A percentile compares a stretch with the other conserved stretches of the same genome.
These are phyloP conservation scores for Triops cancriformis DNA, from an alignment of 1,140 invertebrate species.

Conservation along the genomic window DNA sequence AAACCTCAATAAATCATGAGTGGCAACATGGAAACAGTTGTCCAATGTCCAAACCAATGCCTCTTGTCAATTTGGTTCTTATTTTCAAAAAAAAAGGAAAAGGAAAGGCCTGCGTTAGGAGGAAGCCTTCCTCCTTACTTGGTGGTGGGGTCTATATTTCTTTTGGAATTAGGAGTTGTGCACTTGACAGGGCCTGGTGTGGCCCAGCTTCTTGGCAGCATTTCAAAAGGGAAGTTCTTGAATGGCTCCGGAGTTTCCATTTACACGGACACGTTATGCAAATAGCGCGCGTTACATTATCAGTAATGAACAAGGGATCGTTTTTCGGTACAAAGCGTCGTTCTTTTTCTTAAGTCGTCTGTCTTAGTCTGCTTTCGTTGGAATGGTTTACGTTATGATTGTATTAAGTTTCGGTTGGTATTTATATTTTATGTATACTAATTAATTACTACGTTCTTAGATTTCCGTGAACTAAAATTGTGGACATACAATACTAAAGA, in stretches of 20 bases:
- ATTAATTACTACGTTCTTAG: no score
- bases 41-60: background rate
- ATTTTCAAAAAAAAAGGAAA: background rate
- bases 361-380: no score
- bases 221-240: background rate
- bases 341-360: no score
- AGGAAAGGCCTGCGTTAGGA: background rate
- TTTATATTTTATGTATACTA: no score
- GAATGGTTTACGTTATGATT: no score
- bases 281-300: background rate
- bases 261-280: background rate
- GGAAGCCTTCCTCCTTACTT: background rate
- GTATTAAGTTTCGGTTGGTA: no score
- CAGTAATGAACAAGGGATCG: background rate
- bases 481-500: no score
- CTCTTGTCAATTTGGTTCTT: background rate
- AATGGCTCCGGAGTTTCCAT: slow-evolving; percentile 1
- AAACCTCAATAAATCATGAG: background rate
- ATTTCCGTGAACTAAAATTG: no score
- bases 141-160: background rate
- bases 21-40: slow-evolving; percentile 3
- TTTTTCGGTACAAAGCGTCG: background rate
- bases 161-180: background rate
- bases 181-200: background rate
- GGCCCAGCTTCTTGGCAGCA: background rate